A percentile compares a stretch with the other conserved stretches of the same genome.
These are phyloP conservation scores for Urocynchramus pylzowi DNA, from an alignment of 2,113 vertebrate species.

Conservation along the genomic window DNA sequence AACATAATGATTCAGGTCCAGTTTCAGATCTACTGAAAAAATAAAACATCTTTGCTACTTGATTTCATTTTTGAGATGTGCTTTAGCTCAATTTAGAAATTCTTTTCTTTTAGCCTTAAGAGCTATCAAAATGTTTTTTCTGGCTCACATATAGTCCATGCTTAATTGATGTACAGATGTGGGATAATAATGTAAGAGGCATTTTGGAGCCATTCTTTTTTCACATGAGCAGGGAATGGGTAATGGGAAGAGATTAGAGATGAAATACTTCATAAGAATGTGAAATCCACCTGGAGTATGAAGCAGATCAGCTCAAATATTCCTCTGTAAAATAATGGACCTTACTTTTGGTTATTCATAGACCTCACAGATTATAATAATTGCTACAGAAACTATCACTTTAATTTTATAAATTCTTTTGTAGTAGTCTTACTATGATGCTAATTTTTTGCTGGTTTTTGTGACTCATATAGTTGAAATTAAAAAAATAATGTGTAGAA, in stretches of 20 bases:
- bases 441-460: neutral
- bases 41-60: conserved; percentile 30
- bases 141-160: neutral
- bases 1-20: neutral
- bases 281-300: neutral
- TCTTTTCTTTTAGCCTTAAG: conserved; percentile 40
- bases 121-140: conserved; percentile 45
- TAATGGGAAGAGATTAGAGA: conserved; percentile 7
- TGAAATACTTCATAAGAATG: neutral
- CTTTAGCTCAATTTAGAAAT: conserved; percentile 44
- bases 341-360: neutral
- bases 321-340: neutral
- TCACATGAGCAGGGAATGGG: neutral
- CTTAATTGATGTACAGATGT: conserved; percentile 35
- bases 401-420: neutral
- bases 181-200: neutral
- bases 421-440: neutral
- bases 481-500: neutral
- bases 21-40: conserved; percentile 42
- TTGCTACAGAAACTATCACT: neutral
- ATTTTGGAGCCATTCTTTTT: neutral
- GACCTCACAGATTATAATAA: neutral
- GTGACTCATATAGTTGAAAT: neutral
- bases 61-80: neutral
- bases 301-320: neutral